Base-by-base conservation (phyloP, 2,113 vertebrate genomes). In the Chaetorhynchus papuensis region DNA sequence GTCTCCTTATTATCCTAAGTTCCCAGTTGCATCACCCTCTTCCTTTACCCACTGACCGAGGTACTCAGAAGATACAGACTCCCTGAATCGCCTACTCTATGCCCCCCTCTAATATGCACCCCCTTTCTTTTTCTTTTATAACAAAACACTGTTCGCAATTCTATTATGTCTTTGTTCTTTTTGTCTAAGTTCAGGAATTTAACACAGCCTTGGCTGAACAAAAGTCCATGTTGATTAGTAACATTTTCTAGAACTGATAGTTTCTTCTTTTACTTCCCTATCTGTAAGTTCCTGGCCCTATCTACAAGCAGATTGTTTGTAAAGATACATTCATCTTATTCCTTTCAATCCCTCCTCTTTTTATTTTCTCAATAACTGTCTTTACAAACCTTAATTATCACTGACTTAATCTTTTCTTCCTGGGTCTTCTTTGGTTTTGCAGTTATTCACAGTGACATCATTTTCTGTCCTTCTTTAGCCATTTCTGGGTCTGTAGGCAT, bases 1-100 rank as follows among this genome's bases (percentile, higher is more conserved):
- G 15, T 24, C 26, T 7, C 9, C 45, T n/a, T 42, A 22, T 30
- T 70, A 59, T 10, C 3, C 30, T n/a, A n/a, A 60, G 24, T 30
- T 50, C 15, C 19, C 24, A 30, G 19, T 12, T 0, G 0, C 44
- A 41, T 41, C 44, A 27, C 28, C 11, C 4, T 41, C 53, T 41
- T 82, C 19, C 35, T 41, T 47, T 39, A 13, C n/a, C 9, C 35
- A 6, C 1, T 59, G 42, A 30, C 78, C 1, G 1, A 49, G 23
- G 35, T 59, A 41, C 11, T 33, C 26, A 17, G 42, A 57, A 68
- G 17, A 15, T 18, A 47, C 28, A n/a, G 23, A 41, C 6, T 5
- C 18, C 53, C 7, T 2, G 0, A 59, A 41, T 27, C 0, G 0
- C 28, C 30, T 14, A 18, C 30, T 41, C 64, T 49, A 11, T n/a